Conservation (phyloP, 2,888 invertebrate genomes). For the Euspilapteryx auroguttella region DNA sequence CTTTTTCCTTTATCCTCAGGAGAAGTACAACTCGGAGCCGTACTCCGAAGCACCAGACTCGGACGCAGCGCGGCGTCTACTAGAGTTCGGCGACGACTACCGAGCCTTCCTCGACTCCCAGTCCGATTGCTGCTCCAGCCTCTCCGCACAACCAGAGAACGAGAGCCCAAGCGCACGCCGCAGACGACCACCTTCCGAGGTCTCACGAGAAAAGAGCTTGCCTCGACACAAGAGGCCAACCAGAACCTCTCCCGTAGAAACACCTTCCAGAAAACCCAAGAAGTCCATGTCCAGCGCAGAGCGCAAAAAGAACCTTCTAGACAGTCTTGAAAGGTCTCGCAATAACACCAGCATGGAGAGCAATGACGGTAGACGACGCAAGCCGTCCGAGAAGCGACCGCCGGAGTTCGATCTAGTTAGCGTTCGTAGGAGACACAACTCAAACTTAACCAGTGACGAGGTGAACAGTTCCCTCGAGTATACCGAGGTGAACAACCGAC, state of each 20-base stretch:
- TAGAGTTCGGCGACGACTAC: slow-evolving; percentile 91
- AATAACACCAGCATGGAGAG: slow-evolving; percentile 52
- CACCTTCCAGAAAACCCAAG: slow-evolving; percentile 41
- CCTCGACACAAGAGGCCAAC: slow-evolving; percentile 39
- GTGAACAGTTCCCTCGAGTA: slow-evolving; percentile 52
- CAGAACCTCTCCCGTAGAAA: slow-evolving; percentile 36
- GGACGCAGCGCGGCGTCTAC: slow-evolving; percentile 77
- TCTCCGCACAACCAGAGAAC: slow-evolving; percentile 66
- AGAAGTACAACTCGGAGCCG: slow-evolving; percentile 88
- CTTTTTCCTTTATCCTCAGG: slow-evolving; percentile 53
- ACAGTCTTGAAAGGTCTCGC: slow-evolving; percentile 46
- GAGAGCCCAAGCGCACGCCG: slow-evolving; percentile 38
- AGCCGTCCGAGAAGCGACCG: slow-evolving; percentile 43
- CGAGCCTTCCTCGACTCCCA: slow-evolving; percentile 87
- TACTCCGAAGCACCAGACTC: slow-evolving; percentile 87
- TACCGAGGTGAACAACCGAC: slow-evolving; percentile 48
- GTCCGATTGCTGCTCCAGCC: slow-evolving; percentile 82
- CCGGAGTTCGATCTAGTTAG: slow-evolving; percentile 48
- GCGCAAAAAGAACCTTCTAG: slow-evolving; percentile 46
- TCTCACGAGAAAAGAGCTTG: slow-evolving; percentile 27
- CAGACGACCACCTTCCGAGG: slow-evolving; percentile 35
- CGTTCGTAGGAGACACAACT: slow-evolving; percentile 44
- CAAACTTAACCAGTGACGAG: slow-evolving; percentile 51
- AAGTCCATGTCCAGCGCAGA: slow-evolving; percentile 55
- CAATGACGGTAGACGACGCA: slow-evolving; percentile 42